Conservation (phyloP, 37 sponge, comb jelly and placozoan species). For the Ephydatia muelleri region DNA sequence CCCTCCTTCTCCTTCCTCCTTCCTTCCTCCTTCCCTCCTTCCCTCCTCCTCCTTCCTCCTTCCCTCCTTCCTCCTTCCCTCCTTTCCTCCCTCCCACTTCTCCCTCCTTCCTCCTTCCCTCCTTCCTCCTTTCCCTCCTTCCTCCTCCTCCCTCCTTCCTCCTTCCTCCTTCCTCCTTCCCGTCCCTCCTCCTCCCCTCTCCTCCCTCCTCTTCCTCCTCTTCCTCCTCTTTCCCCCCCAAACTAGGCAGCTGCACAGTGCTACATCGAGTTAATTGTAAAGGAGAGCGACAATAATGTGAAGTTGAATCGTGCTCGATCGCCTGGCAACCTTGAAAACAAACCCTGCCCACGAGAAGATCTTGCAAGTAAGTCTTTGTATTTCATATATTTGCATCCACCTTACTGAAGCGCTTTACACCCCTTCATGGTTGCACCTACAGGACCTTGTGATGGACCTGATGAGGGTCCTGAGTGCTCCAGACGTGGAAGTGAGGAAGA, state of each 20-base stretch:
- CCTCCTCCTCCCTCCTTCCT: conserved; percentile 85
- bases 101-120: neutral
- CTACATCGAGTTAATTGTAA: conserved; percentile 96
- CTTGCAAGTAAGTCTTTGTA: conserved; percentile 61
- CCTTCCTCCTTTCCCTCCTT: conserved; percentile 12
- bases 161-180: neutral
- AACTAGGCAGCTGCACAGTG: conserved; percentile 94
- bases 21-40: neutral
- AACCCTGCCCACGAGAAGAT: conserved; percentile 79
- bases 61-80: too few relatives aligned
- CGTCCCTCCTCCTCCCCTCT: neutral
- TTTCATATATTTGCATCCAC: neutral
- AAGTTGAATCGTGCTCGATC: conserved; percentile 96
- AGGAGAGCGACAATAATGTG: conserved; percentile 99
- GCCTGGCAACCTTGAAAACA: conserved; percentile 74
- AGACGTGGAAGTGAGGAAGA: conserved; percentile 94
- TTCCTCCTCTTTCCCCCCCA: neutral
- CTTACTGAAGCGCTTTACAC: neutral
- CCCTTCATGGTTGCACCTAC: neutral
- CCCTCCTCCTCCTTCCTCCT: neutral
- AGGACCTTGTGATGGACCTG: conserved; percentile 98
- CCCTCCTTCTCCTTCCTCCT: neutral
- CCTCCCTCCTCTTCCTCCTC: neutral
- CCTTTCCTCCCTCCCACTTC: neutral
- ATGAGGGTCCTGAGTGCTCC: conserved; percentile 88